Conservation (phyloP, 2,888 invertebrate species). For the Yponomeuta malinellus region DNA sequence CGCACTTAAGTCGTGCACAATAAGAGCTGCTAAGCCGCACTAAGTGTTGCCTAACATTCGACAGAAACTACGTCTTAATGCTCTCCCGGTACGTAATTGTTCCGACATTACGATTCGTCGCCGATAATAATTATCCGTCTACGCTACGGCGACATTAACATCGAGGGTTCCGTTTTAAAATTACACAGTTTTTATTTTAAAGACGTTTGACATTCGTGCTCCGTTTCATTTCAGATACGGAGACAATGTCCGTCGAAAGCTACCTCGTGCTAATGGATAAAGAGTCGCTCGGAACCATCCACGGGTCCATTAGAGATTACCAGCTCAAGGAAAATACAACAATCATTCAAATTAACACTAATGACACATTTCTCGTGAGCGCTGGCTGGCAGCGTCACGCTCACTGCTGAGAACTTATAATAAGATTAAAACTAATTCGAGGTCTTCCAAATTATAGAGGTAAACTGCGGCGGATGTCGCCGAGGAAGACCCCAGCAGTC, state of each 20-base stretch:
- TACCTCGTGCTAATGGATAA: constrained; percentile 6
- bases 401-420: constrained; percentile 49
- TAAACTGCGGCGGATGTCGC: constrained; percentile 66
- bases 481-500: constrained; percentile 37
- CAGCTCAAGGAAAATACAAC: constrained; percentile 40
- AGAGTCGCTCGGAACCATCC: background rate
- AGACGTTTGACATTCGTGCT: background rate
- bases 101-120: constrained; percentile 47
- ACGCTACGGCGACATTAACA: constrained; percentile 35
- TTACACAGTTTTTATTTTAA: background rate
- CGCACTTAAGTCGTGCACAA: too few relatives aligned
- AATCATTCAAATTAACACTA: constrained; percentile 68
- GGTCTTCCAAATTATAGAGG: constrained; percentile 72
- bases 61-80: constrained; percentile 37
- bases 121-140: constrained; percentile 46
- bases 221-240: background rate
- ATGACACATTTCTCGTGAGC: constrained; percentile 67
- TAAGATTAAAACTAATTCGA: constrained; percentile 71
- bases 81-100: constrained; percentile 43
- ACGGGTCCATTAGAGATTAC: constrained; percentile 30
- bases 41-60: constrained; percentile 13
- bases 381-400: constrained; percentile 62
- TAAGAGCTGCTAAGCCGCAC: too few relatives aligned
- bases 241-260: background rate
- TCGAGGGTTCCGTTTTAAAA: constrained; percentile 31